These are phyloP conservation scores for Vanessa atalanta DNA, from an alignment of 1,140 invertebrate species.

Conservation along the genomic window DNA sequence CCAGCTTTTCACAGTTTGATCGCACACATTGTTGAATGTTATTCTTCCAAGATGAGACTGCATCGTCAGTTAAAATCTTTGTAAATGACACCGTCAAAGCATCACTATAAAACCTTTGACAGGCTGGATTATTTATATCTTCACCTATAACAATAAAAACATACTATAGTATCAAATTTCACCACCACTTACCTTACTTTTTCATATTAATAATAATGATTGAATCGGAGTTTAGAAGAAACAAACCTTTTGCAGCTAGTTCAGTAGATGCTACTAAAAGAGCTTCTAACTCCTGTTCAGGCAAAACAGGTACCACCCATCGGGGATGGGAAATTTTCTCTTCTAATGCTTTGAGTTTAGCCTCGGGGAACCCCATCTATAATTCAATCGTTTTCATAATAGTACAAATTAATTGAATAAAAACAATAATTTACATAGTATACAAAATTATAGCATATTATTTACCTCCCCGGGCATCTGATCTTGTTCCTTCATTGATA, in stretches of 20 bases:
- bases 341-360: constrained; percentile 92
- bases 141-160: constrained; percentile 82
- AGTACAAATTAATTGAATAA: neutral
- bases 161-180: neutral
- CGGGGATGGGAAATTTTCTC: constrained; percentile 97
- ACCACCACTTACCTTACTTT: neutral
- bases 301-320: constrained; percentile 98
- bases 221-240: neutral
- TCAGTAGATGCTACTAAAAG: constrained; percentile 94
- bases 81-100: constrained; percentile 97
- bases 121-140: constrained; percentile 94
- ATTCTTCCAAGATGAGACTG: constrained; percentile 97
- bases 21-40: constrained; percentile 98
- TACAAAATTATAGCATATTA: neutral
- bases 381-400: constrained; percentile 5
- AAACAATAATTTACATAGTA: neutral
- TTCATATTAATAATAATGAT: no score
- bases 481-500: constrained; percentile 78
- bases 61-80: constrained; percentile 98
- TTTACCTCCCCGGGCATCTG: constrained; percentile 74
- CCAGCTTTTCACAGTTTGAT: constrained; percentile 94
- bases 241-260: constrained; percentile 64
- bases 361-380: constrained; percentile 87
- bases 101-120: constrained; percentile 97
- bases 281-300: constrained; percentile 96